Evolutionary conservation across 2,888 invertebrate species (phyloP), one percentile per base, ranked within the genome.

Genomic region (Cremastinae sp.): DNA sequence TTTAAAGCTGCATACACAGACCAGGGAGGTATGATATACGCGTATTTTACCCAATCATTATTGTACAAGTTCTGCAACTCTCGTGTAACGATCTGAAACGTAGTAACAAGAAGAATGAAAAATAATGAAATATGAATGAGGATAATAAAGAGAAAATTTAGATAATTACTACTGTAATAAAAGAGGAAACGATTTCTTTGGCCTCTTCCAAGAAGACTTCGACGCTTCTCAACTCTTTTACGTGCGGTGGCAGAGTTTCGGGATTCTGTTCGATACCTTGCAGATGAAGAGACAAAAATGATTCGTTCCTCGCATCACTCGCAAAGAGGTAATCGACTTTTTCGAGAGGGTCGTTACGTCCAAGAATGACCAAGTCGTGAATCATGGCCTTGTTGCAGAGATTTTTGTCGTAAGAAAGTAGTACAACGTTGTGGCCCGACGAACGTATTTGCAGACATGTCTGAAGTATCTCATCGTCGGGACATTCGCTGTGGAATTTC

Each of bases 381-480:
- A 90, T 83, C 83, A 86, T 85, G 1, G 90, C 89, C 80, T 90
- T 90, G 65, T 85, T 90, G 71, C 89, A 88, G 5, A 90, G 84
- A 84, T 90, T 90, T 74, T 87, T 85, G 68, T 90, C 90, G 71
- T 89, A 89, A 0, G 90, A 87, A 9, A 90, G 62, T 47, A 90
- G 81, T 10, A 90, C 88, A 22, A 88, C 88, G 71, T 81, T 78
- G 49, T 85, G 85, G 76, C 81, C 79, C 18, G 83, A 81, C 12
- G 84, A 78, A 9, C 83, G 84, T 69, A 90, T 88, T 79, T 90
- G 90, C 47, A 91, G 78, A 79, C 91, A 91, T 38, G 90, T 90
- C 78, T 90, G 90, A 18, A 91, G 79, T 64, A 91, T 90, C 59
- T 89, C 86, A 77, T 91, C 91, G 82, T 91, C 91, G 54, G 91